Evolutionary conservation across 35 echinoderm and acorn worm species (phyloP).

Genomic region (Apostichopus japonicus): DNA sequence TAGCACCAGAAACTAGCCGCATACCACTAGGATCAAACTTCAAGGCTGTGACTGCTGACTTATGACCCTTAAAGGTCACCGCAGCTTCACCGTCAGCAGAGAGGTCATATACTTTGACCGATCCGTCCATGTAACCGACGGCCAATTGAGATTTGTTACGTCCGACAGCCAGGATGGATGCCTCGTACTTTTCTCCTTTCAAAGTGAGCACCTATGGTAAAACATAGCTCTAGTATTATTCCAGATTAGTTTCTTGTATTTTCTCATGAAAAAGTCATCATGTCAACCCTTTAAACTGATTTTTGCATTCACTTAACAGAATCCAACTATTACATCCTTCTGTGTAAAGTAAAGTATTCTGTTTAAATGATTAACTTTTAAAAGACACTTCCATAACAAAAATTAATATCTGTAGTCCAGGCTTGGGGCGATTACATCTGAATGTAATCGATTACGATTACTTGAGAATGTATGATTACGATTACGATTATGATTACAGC

Average conservation of each 20-base stretch:
- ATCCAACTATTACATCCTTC: too few relatives aligned
- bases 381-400: not conserved
- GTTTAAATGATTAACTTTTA: too few relatives aligned
- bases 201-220: slow-evolving; percentile 70
- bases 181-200: slow-evolving; percentile 88
- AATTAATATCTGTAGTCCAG: not conserved
- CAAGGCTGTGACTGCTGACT: slow-evolving; percentile 87
- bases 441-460: too few relatives aligned
- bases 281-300: too few relatives aligned
- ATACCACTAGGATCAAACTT: slow-evolving; percentile 70
- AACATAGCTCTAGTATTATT: not conserved
- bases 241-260: too few relatives aligned
- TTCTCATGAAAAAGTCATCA: too few relatives aligned
- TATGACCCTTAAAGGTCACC: slow-evolving; percentile 97
- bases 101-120: slow-evolving; percentile 76
- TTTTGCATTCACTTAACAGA: too few relatives aligned
- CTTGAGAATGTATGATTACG: too few relatives aligned
- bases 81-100: slow-evolving; percentile 59
- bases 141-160: slow-evolving; percentile 66
- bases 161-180: slow-evolving; percentile 63
- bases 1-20: slow-evolving; percentile 84
- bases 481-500: too few relatives aligned
- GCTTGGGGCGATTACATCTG: too few relatives aligned
- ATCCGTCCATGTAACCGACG: slow-evolving; percentile 90
- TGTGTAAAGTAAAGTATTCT: too few relatives aligned